Percentiles rank a stretch among this genome's conserved stretches.
phyloP scores from a whole-genome alignment of 2,113 vertebrate species.

The Pseudopipra pipra region DNA sequence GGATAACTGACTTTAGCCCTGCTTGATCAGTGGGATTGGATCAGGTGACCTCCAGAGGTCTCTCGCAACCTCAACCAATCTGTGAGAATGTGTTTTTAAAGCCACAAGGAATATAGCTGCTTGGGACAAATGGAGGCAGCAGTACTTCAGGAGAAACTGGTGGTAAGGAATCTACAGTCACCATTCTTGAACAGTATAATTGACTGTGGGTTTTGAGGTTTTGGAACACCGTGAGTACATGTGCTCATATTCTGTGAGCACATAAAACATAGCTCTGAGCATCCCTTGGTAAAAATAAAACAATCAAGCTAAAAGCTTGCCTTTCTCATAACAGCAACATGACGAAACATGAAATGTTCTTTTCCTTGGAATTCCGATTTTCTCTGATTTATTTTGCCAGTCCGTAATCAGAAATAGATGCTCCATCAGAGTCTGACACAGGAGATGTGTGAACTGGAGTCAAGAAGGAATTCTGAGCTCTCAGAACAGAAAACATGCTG shows the following conservation, averaged over 20 bases:
- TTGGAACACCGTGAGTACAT: background rate
- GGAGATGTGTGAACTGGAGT: background rate
- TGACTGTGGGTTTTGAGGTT: constrained; percentile 16
- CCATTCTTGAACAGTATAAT: constrained; percentile 4
- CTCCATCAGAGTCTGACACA: background rate
- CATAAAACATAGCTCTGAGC: background rate
- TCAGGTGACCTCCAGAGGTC: background rate
- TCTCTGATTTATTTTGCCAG: constrained; percentile 24
- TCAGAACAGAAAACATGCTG: constrained; percentile 12
- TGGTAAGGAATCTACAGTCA: constrained; percentile 36
- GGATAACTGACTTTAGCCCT: background rate
- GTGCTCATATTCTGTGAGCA: background rate
- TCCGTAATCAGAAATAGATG: constrained; percentile 29
- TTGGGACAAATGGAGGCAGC: background rate
- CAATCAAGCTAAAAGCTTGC: background rate
- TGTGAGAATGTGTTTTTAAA: background rate
- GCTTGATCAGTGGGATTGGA: background rate
- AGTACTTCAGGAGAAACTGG: constrained; percentile 34
- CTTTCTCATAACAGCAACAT: constrained; percentile 21
- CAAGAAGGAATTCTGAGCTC: constrained; percentile 10
- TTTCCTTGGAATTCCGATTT: constrained; percentile 43
- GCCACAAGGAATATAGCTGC: background rate
- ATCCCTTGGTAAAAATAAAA: constrained; percentile 40
- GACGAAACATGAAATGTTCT: background rate
- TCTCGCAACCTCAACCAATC: background rate